Conservation (phyloP, 2,113 vertebrate genomes). For the Dipodomys merriami region DNA sequence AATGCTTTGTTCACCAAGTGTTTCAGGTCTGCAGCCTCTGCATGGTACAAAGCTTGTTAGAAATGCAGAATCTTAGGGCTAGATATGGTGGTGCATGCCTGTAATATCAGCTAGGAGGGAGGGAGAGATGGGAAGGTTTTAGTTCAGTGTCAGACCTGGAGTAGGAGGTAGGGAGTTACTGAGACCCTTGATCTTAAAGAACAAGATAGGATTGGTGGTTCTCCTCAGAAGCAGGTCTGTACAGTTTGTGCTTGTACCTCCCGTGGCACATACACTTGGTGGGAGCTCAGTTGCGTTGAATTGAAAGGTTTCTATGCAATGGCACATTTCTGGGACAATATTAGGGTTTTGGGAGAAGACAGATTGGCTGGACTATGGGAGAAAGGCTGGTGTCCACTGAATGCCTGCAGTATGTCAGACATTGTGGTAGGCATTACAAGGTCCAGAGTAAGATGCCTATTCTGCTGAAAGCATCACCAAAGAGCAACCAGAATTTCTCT, state of each 20-base stretch:
- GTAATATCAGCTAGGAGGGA: no score
- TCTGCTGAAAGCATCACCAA: neutral
- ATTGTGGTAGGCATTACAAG: neutral
- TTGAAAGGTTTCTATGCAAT: neutral
- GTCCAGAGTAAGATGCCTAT: no score
- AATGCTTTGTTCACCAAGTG: neutral
- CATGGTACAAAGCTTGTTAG: neutral
- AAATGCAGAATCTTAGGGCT: neutral
- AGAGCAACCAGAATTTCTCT: neutral
- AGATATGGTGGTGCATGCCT: no score
- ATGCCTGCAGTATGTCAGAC: neutral
- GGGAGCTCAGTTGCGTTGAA: neutral
- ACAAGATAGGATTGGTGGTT: no score
- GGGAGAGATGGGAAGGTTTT: no score
- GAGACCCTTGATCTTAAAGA: no score
- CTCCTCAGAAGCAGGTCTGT: neutral
- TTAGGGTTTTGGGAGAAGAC: neutral
- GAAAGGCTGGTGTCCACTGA: neutral
- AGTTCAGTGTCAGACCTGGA: no score
- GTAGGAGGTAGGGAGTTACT: no score
- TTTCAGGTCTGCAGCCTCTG: neutral
- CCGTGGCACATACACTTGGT: neutral
- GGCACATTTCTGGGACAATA: neutral
- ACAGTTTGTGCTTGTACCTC: neutral
- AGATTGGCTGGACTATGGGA: neutral